A percentile compares a stretch with the other conserved stretches of the same genome.
Evolutionary conservation across 2,797 vertebrate genomes (phyloP).

Genomic region (Argya squamiceps): DNA sequence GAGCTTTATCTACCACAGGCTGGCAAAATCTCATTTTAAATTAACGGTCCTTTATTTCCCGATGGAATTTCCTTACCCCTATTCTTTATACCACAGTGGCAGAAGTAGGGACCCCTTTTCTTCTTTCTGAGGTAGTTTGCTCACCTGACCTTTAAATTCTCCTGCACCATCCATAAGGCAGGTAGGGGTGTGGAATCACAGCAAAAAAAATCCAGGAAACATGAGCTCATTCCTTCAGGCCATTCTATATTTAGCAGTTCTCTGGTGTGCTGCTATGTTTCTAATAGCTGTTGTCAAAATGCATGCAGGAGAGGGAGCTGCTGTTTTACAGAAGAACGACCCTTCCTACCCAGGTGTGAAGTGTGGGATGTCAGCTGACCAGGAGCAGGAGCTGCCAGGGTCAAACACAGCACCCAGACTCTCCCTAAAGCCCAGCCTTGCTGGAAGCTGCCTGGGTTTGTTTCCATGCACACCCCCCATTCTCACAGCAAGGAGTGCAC

Average conservation of each 20-base stretch:
- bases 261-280: not conserved
- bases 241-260: slow-evolving; percentile 28
- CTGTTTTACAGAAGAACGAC: not conserved
- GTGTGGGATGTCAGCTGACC: not conserved
- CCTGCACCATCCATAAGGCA: not conserved
- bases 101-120: not conserved
- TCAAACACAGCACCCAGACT: not conserved
- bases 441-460: not conserved
- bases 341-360: not conserved
- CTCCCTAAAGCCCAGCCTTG: not conserved
- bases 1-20: not conserved
- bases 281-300: slow-evolving; percentile 3
- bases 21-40: not conserved
- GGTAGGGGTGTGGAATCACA: not conserved
- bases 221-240: not conserved
- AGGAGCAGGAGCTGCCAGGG: not conserved
- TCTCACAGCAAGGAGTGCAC: not conserved
- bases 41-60: not conserved
- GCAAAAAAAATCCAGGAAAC: not conserved
- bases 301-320: not conserved
- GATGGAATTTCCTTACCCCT: not conserved
- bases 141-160: not conserved
- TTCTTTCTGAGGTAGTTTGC: not conserved
- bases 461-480: fast-evolving
- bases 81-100: not conserved